These are phyloP conservation scores for sheep (Ovis aries) DNA, from an alignment of 2,113 vertebrate genomes.

Conservation along the genomic window DNA sequence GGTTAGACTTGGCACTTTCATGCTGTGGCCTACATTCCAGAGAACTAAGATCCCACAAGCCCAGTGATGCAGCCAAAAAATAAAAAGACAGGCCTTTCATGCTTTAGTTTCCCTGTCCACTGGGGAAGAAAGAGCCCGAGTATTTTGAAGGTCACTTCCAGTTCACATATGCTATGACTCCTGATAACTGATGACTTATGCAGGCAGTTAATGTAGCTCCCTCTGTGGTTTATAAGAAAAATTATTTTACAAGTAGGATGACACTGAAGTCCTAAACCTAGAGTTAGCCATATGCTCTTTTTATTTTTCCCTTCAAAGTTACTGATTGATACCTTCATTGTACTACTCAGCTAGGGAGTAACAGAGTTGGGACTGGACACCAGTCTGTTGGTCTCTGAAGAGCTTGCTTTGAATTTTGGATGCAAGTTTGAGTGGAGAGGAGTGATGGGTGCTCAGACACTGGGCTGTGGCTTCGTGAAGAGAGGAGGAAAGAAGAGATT, in stretches of 20 bases:
- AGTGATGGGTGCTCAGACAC: neutral
- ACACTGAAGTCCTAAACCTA: neutral
- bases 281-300: neutral
- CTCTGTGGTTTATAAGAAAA: neutral
- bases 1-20: neutral
- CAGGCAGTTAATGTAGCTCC: neutral
- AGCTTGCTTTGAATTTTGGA: neutral
- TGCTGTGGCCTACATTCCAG: neutral
- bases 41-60: neutral
- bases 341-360: neutral
- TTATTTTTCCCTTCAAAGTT: neutral
- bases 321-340: neutral
- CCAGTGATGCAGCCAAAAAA: neutral
- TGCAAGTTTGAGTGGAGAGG: neutral
- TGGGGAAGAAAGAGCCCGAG: neutral
- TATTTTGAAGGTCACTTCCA: neutral
- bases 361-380: neutral
- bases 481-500: neutral
- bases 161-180: neutral
- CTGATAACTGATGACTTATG: neutral
- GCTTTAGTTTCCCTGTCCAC: neutral
- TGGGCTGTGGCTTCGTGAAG: neutral
- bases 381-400: neutral
- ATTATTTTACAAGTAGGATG: neutral
- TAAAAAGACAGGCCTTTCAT: neutral